Percentiles rank a stretch among this genome's conserved stretches.
Conservation (phyloP, 2,113 vertebrate genomes). For the Phyllopteryx taeniolatus region DNA sequence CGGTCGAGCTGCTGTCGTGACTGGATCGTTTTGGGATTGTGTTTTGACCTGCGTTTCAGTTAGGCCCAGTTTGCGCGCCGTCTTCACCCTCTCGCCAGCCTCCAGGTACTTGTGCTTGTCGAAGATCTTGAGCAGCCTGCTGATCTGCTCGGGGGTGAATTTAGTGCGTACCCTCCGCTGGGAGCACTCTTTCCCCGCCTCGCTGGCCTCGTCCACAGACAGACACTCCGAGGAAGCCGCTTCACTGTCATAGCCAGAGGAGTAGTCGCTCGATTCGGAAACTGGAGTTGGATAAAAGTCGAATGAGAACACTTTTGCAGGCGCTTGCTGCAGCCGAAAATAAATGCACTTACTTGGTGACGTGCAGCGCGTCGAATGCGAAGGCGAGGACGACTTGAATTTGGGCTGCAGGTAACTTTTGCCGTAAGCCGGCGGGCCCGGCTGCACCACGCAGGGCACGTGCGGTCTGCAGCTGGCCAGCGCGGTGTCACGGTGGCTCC, state of each 20-base stretch:
- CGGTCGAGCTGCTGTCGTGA: too few relatives aligned
- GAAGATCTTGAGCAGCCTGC: conserved; percentile 79
- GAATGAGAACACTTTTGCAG: not conserved
- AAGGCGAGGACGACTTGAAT: conserved; percentile 30
- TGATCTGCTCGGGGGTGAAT: conserved; percentile 78
- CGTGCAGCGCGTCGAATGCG: conserved; percentile 30
- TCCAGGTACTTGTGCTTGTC: conserved; percentile 77
- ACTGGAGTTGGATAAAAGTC: conserved; percentile 23
- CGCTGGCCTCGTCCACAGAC: conserved; percentile 28
- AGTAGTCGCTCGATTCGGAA: conserved; percentile 68
- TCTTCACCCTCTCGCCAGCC: conserved; percentile 70
- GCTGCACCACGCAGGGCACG: conserved; percentile 69
- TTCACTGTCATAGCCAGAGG: conserved; percentile 74
- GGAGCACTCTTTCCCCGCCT: conserved; percentile 15
- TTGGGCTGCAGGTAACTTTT: conserved; percentile 65
- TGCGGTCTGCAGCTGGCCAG: conserved; percentile 47
- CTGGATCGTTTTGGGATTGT: not conserved
- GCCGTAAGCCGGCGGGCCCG: conserved; percentile 54
- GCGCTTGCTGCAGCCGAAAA: not conserved
- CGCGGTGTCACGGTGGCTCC: conserved; percentile 63
- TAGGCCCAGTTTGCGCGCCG: conserved; percentile 73
- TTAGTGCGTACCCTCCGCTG: conserved; percentile 74
- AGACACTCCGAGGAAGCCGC: conserved; percentile 42
- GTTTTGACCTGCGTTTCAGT: conserved; percentile 79
- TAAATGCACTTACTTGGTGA: conserved; percentile 64